phyloP scores from a whole-genome alignment of 1,140 invertebrate genomes.

The Drosophila grimshawi region DNA sequence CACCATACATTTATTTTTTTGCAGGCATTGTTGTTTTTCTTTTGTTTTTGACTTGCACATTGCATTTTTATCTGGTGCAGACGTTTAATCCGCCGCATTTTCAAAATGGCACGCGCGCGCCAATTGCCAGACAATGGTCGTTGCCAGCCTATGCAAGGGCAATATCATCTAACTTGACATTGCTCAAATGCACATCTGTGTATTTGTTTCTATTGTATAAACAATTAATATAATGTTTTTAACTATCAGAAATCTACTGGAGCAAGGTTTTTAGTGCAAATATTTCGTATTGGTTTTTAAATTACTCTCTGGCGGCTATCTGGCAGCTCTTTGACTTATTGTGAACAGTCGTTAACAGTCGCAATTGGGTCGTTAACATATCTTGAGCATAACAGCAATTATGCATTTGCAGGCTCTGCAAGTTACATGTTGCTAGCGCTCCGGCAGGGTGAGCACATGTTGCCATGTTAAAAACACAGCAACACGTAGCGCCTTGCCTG shows the following conservation, averaged over 20 bases:
- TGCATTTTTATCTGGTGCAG: constrained; percentile 36
- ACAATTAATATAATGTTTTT: no score
- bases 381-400: neutral
- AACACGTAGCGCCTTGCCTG: neutral
- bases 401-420: neutral
- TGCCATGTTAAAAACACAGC: constrained; percentile 11
- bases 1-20: constrained; percentile 21
- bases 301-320: neutral
- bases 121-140: constrained; percentile 1
- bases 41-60: constrained; percentile 37
- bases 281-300: no score
- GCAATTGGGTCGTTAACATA: neutral
- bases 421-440: constrained; percentile 2
- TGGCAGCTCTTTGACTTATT: constrained; percentile 8
- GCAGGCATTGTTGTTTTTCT: constrained; percentile 42
- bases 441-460: neutral
- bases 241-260: neutral
- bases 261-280: neutral
- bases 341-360: neutral
- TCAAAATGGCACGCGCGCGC: constrained; percentile 60
- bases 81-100: constrained; percentile 56
- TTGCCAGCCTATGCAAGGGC: constrained; percentile 24
- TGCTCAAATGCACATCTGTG: neutral
- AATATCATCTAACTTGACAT: neutral
- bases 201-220: neutral